Evolutionary conservation across 2,888 invertebrate species (phyloP).

Genomic region (Conus canariensis): DNA sequence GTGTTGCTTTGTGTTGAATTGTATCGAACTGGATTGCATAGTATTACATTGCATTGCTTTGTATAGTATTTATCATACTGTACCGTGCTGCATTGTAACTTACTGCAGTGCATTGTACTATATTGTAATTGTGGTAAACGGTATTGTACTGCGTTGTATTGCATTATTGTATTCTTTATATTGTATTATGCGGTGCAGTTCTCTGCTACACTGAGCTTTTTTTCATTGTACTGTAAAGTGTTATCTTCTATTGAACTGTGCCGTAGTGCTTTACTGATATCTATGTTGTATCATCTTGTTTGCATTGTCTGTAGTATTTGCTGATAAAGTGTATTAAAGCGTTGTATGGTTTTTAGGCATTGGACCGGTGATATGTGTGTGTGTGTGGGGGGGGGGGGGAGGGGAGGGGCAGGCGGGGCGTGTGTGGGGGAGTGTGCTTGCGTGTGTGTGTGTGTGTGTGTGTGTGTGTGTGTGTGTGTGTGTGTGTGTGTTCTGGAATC

Average conservation of each 20-base stretch:
- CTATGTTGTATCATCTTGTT: no score
- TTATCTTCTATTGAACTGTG: no score
- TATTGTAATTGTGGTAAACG: neutral
- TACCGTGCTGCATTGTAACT: neutral
- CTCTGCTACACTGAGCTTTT: no score
- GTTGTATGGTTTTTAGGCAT: no score
- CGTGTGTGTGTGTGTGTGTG: slow-evolving; percentile 10
- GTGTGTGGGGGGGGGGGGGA: neutral
- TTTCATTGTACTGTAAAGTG: no score
- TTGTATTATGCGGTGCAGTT: no score
- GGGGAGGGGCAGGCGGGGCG: neutral
- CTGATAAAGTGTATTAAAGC: no score
- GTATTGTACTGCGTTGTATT: neutral
- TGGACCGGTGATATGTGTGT: neutral
- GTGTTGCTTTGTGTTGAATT: neutral
- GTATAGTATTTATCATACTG: neutral
- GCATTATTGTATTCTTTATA: neutral
- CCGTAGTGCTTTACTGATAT: no score
- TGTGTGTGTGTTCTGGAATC: neutral
- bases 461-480: slow-evolving; percentile 6
- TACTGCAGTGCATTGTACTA: neutral
- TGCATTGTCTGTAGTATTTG: no score
- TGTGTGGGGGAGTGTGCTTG: neutral
- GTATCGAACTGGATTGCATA: no score
- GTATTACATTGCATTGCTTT: neutral